These are phyloP conservation scores for Furcula furcula DNA, from an alignment of 2,888 invertebrate species.

Conservation along the genomic window DNA sequence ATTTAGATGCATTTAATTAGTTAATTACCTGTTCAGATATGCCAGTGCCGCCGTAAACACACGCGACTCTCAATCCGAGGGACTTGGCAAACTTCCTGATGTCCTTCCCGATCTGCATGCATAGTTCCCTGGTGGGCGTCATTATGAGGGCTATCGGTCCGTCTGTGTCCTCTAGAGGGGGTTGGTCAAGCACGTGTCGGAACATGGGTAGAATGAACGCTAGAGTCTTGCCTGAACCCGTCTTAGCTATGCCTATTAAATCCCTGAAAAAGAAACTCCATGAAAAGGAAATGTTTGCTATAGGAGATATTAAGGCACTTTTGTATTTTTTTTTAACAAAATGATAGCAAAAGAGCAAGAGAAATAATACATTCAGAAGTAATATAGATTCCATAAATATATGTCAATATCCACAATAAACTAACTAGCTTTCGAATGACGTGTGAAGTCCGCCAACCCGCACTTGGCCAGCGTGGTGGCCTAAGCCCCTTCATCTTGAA, in stretches of 20 bases:
- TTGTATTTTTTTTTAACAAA: too few relatives aligned
- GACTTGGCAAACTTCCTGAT: constrained; percentile 97
- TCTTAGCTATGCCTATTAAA: constrained; percentile 99
- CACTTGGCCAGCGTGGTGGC: too few relatives aligned
- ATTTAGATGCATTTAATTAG: too few relatives aligned
- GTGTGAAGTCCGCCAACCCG: too few relatives aligned
- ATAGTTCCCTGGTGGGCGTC: constrained; percentile 98
- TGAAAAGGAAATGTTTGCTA: too few relatives aligned
- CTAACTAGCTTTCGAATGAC: too few relatives aligned
- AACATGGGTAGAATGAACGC: constrained; percentile 99
- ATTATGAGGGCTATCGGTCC: constrained; percentile 98
- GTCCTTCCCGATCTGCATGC: constrained; percentile 99
- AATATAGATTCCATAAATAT: too few relatives aligned
- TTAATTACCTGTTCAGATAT: constrained; percentile 91
- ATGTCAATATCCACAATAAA: too few relatives aligned
- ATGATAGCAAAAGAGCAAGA: too few relatives aligned
- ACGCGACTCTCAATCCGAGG: constrained; percentile 92
- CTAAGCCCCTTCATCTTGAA: too few relatives aligned
- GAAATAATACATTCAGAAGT: too few relatives aligned
- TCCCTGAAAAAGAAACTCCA: constrained; percentile 79
- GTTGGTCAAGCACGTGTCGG: constrained; percentile 96
- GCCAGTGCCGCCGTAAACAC: constrained; percentile 99
- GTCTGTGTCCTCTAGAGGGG: constrained; percentile 96
- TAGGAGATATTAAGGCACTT: too few relatives aligned
- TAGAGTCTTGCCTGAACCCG: constrained; percentile 98